Conservation (phyloP, 35 echinoderm and acorn worm genomes). For the Apostichopus californicus region DNA sequence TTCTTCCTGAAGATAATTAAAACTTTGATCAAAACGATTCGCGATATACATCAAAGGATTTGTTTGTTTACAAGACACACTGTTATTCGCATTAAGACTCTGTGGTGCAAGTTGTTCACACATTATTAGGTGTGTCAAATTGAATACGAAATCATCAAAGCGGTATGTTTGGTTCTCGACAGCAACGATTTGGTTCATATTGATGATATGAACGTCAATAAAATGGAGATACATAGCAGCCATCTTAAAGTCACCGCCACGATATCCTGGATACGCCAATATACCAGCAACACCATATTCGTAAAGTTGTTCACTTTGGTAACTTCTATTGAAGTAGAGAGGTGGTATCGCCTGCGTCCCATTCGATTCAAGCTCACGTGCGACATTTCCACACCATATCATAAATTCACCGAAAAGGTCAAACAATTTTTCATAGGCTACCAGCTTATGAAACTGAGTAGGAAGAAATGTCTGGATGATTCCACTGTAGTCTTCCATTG, state of each 20-base stretch:
- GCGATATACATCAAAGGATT: background rate
- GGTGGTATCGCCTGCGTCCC: no score
- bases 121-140: background rate
- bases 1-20: background rate
- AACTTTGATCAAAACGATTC: background rate
- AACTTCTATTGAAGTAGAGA: background rate
- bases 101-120: background rate
- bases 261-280: background rate
- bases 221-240: background rate
- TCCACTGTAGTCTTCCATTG: slow-evolving; percentile 10
- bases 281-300: slow-evolving; percentile 12
- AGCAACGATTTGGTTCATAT: background rate
- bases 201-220: background rate
- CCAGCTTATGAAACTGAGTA: slow-evolving; percentile 28
- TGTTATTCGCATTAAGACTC: background rate
- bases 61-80: background rate
- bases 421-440: background rate
- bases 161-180: background rate
- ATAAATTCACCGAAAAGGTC: background rate
- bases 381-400: background rate
- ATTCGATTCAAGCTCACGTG: background rate
- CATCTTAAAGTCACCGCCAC: background rate
- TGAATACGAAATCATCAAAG: background rate
- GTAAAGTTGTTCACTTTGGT: background rate
- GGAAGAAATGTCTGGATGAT: background rate